phyloP scores from a whole-genome alignment of 2,797 vertebrate genomes.

The Esox lucius region DNA sequence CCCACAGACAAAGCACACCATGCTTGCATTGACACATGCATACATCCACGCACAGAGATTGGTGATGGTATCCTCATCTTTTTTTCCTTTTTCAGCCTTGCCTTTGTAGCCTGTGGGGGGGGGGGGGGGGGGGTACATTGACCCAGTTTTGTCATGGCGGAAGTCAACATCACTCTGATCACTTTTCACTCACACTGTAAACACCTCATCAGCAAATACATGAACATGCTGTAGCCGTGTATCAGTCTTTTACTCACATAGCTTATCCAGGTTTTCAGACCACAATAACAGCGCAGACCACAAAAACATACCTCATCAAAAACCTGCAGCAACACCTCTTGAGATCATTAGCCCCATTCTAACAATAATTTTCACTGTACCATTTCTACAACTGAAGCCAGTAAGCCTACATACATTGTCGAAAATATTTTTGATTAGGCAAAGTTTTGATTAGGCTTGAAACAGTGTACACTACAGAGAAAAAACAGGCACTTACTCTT shows the following conservation, averaged over 20 bases:
- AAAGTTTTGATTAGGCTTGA: background rate
- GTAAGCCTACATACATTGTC: background rate
- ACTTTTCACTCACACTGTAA: conserved; percentile 60
- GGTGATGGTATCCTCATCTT: conserved; percentile 70
- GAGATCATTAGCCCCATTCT: conserved; percentile 1
- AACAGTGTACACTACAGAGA: background rate
- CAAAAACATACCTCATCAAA: conserved; percentile 32
- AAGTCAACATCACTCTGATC: conserved; percentile 79
- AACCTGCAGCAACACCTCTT: conserved; percentile 15
- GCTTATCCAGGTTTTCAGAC: background rate
- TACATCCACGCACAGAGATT: conserved; percentile 67
- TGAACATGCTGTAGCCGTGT: background rate
- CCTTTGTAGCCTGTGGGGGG: conserved; percentile 72
- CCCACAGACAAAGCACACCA: conserved; percentile 63
- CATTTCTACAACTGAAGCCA: background rate
- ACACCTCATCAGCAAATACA: conserved; percentile 15
- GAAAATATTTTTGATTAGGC: background rate
- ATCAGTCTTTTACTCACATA: background rate
- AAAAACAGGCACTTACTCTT: background rate
- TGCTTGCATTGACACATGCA: conserved; percentile 65
- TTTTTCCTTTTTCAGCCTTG: conserved; percentile 68
- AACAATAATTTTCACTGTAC: background rate
- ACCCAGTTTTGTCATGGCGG: conserved; percentile 81
- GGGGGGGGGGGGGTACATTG: conserved; percentile 77
- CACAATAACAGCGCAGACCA: background rate